Evolutionary conservation across 2,113 vertebrate genomes (phyloP), one percentile per base, ranked within the genome.

Genomic region (Cottus gobio): DNA sequence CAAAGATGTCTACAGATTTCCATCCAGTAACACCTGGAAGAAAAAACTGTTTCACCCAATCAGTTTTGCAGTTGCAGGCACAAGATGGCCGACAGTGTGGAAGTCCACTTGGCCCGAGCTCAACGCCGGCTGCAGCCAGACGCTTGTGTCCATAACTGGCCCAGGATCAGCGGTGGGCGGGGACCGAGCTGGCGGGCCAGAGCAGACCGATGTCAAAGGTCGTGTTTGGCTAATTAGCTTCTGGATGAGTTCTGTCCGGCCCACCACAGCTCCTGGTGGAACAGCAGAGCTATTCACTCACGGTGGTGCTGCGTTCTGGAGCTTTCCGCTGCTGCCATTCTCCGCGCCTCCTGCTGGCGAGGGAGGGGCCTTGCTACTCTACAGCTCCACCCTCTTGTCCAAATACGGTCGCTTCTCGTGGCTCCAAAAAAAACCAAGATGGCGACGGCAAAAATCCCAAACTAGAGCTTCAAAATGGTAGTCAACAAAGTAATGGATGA

Each of bases 191-290:
- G 39, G 39, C 39, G 18, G 15, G 46, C 7, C 18, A 69, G 64
- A 83, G 64, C 42, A 39, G 58, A 30, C 67, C 52, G 58, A 16
- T 75, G 89, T 88, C 75, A 80, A 64, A 86, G 77, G 82, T 77
- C 70, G 71, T 69, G 84, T 88, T 88, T 85, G 52, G 44, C 48
- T 82, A 68, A 79, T 80, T 87, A 70, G 64, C 70, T 69, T 24
- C 24, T 44, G 79, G 50, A 78, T 71, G 37, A 69, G 31, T 68
- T 57, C 72, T 24, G 44, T 2, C 62, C 37, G 22, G 71, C 34
- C 76, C 52, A 31, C 57, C 24, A 4, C 16, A 80, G 68, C 74
- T 75, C 22, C 24, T n/a, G 50, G 48, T 60, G 62, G 11, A 86
- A 77, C 80, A 85, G 71, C 74, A 48, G 18, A 46, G 44, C 44